A percentile compares a stretch with the other conserved stretches of the same genome.
These are phyloP conservation scores for Scophthalmus maximus DNA, from an alignment of 2,113 vertebrate species.

Conservation along the genomic window DNA sequence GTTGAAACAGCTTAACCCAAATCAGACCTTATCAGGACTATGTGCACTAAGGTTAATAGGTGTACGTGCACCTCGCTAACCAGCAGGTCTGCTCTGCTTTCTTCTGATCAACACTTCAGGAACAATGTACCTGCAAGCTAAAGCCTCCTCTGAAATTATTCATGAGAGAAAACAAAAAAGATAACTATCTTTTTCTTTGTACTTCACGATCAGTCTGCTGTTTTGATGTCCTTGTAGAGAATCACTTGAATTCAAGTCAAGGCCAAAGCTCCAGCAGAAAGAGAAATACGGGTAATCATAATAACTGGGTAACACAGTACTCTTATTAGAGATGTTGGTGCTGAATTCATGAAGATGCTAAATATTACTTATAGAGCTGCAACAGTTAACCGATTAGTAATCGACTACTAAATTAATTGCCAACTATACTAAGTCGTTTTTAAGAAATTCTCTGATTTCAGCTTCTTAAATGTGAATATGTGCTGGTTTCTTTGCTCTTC, in stretches of 20 bases:
- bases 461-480: no score
- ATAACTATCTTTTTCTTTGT: conserved; percentile 8
- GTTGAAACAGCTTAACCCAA: conserved; percentile 43
- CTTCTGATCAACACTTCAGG: conserved; percentile 25
- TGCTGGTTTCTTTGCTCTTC: no score
- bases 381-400: no score
- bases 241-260: not conserved
- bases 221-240: not conserved
- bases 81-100: not conserved
- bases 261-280: not conserved
- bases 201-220: not conserved
- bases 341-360: no score
- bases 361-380: no score
- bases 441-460: no score
- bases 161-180: conserved; percentile 12
- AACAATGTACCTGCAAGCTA: not conserved
- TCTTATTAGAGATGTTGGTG: no score
- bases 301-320: no score
- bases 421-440: no score
- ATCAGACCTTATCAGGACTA: conserved; percentile 11
- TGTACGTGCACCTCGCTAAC: conserved; percentile 1
- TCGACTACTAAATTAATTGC: no score
- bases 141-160: conserved; percentile 44
- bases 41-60: conserved; percentile 26
- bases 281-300: not conserved